These are phyloP conservation scores for Mystacornis crossleyi DNA, from an alignment of 2,113 vertebrate genomes.

Conservation along the genomic window DNA sequence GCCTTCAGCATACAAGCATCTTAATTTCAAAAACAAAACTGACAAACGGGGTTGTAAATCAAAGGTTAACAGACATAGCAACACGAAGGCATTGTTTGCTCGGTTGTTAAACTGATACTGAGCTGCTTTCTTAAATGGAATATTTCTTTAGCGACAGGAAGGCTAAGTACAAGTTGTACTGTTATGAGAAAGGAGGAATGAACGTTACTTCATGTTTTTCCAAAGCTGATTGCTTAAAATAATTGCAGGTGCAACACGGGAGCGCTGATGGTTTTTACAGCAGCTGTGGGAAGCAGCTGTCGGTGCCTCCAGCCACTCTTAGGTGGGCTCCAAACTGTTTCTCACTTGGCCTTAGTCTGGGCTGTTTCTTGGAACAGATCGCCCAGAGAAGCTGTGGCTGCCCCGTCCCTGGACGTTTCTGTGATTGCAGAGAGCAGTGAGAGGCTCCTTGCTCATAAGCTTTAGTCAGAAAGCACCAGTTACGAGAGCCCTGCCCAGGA, in stretches of 20 bases:
- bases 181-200: not conserved
- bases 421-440: not conserved
- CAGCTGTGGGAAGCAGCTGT: not conserved
- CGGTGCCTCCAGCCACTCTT: not conserved
- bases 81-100: conserved; percentile 16
- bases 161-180: conserved; percentile 3
- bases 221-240: not conserved
- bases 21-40: conserved; percentile 11
- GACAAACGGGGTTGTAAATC: not conserved
- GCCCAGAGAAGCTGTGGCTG: not conserved
- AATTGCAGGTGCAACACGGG: not conserved
- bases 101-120: not conserved
- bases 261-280: not conserved
- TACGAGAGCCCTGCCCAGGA: not conserved
- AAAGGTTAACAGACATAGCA: conserved; percentile 20
- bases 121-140: not conserved
- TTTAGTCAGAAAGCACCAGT: not conserved
- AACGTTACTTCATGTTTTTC: not conserved
- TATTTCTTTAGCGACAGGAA: conserved; percentile 11
- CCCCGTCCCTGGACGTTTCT: not conserved
- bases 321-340: accelerated
- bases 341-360: not conserved
- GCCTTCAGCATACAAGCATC: not conserved
- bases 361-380: not conserved
- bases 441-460: not conserved